Conservation (phyloP, 1,140 invertebrate genomes). For the Aplysia californica region DNA sequence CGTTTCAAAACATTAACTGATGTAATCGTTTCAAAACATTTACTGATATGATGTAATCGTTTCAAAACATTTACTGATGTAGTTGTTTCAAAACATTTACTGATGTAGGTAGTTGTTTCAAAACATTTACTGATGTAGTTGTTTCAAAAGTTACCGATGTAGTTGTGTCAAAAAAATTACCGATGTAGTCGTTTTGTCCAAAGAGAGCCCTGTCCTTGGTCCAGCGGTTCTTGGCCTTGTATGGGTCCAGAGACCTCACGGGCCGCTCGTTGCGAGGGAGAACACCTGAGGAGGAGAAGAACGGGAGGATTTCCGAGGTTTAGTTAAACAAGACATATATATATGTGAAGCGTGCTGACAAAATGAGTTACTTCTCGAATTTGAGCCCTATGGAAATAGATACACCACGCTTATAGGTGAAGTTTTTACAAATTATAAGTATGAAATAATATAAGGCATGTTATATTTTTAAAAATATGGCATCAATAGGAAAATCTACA, state of each 20-base stretch:
- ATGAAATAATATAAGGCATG: neutral
- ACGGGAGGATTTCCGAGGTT: neutral
- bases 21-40: neutral
- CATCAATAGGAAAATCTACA: too few species aligned
- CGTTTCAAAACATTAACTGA: too few species aligned
- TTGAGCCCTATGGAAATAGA: neutral
- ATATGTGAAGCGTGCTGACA: neutral
- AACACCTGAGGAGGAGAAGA: slow-evolving; percentile 48
- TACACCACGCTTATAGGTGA: neutral
- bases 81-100: neutral
- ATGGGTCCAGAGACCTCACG: slow-evolving; percentile 75
- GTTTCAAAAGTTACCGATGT: neutral
- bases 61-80: neutral
- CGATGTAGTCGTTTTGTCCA: slow-evolving; percentile 97
- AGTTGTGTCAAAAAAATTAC: too few species aligned
- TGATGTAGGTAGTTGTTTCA: neutral
- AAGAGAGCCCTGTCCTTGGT: slow-evolving; percentile 81
- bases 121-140: neutral
- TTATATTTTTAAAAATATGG: neutral
- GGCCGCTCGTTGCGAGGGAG: slow-evolving; percentile 58
- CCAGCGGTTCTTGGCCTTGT: slow-evolving; percentile 82
- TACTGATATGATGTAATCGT: neutral
- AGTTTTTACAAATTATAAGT: neutral
- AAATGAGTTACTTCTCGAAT: neutral
- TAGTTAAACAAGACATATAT: neutral